These are phyloP conservation scores for Ceratosolen solmsi DNA, from an alignment of 1,140 invertebrate species.

Conservation along the genomic window DNA sequence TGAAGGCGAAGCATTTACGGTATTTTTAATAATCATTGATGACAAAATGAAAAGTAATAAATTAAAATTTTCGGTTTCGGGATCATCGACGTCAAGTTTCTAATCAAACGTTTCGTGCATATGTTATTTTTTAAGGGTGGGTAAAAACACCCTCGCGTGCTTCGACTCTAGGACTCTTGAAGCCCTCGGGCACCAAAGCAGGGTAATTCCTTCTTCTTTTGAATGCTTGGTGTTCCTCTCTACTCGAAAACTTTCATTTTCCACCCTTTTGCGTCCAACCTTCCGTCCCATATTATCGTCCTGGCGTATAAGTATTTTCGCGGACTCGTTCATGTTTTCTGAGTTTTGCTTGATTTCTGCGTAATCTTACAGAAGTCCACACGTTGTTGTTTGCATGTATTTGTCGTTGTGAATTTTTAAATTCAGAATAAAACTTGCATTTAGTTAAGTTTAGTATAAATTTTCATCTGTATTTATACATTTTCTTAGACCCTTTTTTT, in stretches of 20 bases:
- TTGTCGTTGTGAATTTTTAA: too few species aligned
- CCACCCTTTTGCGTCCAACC: background rate
- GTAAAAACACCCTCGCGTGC: background rate
- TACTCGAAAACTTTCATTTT: conserved; percentile 8
- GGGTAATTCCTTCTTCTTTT: background rate
- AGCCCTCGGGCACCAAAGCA: background rate
- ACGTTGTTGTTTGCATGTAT: too few species aligned
- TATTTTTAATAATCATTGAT: background rate
- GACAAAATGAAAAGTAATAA: background rate
- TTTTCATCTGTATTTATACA: too few species aligned
- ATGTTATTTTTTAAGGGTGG: background rate
- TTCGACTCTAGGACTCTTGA: background rate
- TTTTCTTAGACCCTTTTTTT: too few species aligned
- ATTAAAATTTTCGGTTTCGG: background rate
- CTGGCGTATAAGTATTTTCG: conserved; percentile 1
- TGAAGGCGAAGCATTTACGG: background rate
- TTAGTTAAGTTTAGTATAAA: too few species aligned
- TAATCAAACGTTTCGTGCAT: background rate
- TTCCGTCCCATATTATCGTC: background rate
- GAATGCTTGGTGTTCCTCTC: background rate
- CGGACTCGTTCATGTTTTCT: background rate
- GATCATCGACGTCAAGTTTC: background rate
- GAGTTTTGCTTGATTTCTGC: too few species aligned
- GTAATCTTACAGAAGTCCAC: too few species aligned
- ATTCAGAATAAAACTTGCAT: too few species aligned